A percentile compares a stretch with the other conserved stretches of the same genome.
These are phyloP conservation scores for Silurus glanis DNA, from an alignment of 2,113 vertebrate genomes.

Conservation along the genomic window DNA sequence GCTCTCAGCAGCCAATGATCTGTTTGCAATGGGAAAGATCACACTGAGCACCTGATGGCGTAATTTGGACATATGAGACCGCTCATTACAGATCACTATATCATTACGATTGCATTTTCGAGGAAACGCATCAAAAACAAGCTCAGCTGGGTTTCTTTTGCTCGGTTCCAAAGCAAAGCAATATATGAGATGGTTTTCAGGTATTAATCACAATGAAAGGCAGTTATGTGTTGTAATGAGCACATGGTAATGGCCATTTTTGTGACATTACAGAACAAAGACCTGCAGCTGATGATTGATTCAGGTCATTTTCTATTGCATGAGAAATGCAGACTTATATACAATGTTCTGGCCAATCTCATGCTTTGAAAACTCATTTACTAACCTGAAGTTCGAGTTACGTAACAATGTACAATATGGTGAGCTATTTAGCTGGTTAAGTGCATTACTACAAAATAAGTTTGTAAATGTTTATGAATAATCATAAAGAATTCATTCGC, in stretches of 20 bases:
- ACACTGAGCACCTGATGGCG: conserved; percentile 43
- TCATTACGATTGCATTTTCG: conserved; percentile 37
- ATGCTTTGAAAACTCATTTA: background rate
- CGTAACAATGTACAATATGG: background rate
- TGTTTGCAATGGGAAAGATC: conserved; percentile 21
- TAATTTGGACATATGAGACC: conserved; percentile 33
- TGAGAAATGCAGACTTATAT: conserved; percentile 10
- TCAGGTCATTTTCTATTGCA: background rate
- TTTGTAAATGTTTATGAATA: background rate
- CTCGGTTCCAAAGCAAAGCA: conserved; percentile 32
- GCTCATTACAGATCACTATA: conserved; percentile 41
- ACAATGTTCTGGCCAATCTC: background rate
- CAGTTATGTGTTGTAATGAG: conserved; percentile 20
- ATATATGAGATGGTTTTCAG: conserved; percentile 37
- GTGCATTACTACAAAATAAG: no score
- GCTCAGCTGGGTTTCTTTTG: conserved; percentile 22
- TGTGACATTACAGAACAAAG: conserved; percentile 13
- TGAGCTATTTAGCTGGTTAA: background rate
- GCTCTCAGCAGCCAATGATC: conserved; percentile 11
- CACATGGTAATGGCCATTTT: background rate
- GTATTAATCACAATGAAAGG: conserved; percentile 35
- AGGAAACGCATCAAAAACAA: conserved; percentile 33
- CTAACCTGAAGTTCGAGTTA: background rate
- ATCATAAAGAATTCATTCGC: background rate
- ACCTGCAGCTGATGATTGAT: conserved; percentile 30